phyloP scores from a whole-genome alignment of 2,888 invertebrate genomes.

The Drosophila infuscata region DNA sequence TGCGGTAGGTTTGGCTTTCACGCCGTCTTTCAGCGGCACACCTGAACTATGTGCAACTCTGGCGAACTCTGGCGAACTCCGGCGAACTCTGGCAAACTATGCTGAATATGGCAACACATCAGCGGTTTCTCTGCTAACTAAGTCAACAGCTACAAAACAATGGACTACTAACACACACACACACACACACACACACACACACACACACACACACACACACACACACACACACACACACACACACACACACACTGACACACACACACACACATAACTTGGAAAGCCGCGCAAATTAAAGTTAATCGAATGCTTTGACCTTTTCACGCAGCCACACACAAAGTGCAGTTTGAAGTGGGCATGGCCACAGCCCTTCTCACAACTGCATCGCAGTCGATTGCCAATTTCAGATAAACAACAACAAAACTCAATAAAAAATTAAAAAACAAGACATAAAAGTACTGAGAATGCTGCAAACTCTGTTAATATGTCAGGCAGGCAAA shows the following conservation, averaged over 20 bases:
- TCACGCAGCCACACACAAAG: conserved; percentile 65
- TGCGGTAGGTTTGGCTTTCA: conserved; percentile 77
- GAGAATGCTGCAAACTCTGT: background rate
- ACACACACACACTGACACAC: conserved; percentile 24
- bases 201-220: conserved; percentile 14
- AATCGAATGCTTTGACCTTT: conserved; percentile 81
- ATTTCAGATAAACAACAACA: conserved; percentile 67
- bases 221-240: conserved; percentile 1
- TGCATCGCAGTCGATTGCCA: conserved; percentile 71
- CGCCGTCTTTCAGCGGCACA: conserved; percentile 66
- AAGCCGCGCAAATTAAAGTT: conserved; percentile 76
- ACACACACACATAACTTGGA: conserved; percentile 8
- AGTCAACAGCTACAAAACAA: conserved; percentile 67
- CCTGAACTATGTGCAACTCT: conserved; percentile 61
- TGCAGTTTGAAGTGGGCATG: conserved; percentile 42
- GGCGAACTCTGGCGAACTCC: conserved; percentile 26
- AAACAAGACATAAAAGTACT: conserved; percentile 13
- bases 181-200: conserved; percentile 8
- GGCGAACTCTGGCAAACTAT: conserved; percentile 31
- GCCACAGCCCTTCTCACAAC: conserved; percentile 62
- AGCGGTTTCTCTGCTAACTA: conserved; percentile 58
- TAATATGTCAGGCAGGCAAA: background rate
- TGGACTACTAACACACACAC: conserved; percentile 39
- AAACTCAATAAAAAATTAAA: conserved; percentile 2
- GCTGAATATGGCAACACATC: conserved; percentile 45